These are phyloP conservation scores for Heteromurus nitidus DNA, from an alignment of 2,888 invertebrate species.

Conservation along the genomic window DNA sequence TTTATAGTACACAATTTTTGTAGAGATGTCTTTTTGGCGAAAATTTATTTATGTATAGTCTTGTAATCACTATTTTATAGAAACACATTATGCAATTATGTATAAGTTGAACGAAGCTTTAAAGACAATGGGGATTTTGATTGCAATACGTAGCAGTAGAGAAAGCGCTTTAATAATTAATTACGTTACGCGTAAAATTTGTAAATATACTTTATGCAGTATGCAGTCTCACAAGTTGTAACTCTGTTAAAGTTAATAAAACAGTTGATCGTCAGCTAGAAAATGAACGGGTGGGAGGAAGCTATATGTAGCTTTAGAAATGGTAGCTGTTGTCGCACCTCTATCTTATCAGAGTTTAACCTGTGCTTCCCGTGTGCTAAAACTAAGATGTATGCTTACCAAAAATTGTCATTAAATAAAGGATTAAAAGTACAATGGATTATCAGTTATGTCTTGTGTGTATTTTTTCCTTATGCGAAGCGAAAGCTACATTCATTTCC, in stretches of 20 bases:
- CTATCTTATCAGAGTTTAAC: conserved; percentile 12
- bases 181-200: neutral
- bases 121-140: conserved; percentile 27
- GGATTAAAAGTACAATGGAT: no score
- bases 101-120: conserved; percentile 26
- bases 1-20: conserved; percentile 23
- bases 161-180: neutral
- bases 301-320: neutral
- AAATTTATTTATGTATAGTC: conserved; percentile 10
- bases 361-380: conserved; percentile 45
- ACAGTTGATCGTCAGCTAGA: neutral
- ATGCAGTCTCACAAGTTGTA: neutral
- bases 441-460: no score
- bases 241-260: neutral
- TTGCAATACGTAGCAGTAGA: neutral
- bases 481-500: no score
- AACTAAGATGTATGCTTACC: no score
- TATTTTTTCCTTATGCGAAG: no score
- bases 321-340: neutral
- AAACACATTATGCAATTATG: neutral
- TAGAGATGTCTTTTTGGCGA: conserved; percentile 6
- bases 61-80: neutral
- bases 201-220: neutral
- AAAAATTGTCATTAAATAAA: no score
- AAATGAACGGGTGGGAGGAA: neutral